Conservation (phyloP, 2,797 vertebrate species). For the Notolepis coatsorum region DNA sequence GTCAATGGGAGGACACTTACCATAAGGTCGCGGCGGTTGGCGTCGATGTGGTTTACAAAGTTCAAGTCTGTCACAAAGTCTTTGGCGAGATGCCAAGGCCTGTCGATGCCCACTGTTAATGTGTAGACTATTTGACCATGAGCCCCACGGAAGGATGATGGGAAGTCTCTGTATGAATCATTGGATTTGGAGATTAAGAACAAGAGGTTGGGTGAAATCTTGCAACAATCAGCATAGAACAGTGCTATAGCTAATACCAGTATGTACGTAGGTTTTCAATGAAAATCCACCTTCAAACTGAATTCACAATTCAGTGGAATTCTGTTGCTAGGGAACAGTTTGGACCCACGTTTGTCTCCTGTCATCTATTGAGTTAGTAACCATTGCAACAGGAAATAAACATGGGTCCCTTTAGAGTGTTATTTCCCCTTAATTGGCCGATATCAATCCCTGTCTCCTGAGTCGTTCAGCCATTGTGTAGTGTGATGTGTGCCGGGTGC, state of each 20-base stretch:
- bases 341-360: too few relatives aligned
- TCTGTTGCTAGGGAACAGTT: too few relatives aligned
- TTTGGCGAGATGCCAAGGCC: conserved; percentile 65
- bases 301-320: too few relatives aligned
- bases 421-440: too few relatives aligned
- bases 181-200: not conserved
- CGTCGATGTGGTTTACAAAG: conserved; percentile 35
- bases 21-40: conserved; percentile 45
- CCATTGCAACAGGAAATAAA: too few relatives aligned
- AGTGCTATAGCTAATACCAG: not conserved
- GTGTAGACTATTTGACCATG: conserved; percentile 41
- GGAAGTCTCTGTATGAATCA: conserved; percentile 62
- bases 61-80: conserved; percentile 57
- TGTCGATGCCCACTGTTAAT: conserved; percentile 47
- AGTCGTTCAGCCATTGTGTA: too few relatives aligned
- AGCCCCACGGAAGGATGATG: conserved; percentile 41
- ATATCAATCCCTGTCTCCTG: too few relatives aligned
- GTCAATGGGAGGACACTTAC: conserved; percentile 37
- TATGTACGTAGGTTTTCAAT: too few relatives aligned
- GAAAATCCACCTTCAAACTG: too few relatives aligned
- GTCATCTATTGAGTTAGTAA: too few relatives aligned
- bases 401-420: too few relatives aligned
- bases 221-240: not conserved
- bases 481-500: too few relatives aligned
- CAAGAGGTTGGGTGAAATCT: not conserved